Evolutionary conservation across 2,888 invertebrate species (phyloP), one percentile per base, ranked within the genome.

Genomic region (Aricia artaxerxes): DNA sequence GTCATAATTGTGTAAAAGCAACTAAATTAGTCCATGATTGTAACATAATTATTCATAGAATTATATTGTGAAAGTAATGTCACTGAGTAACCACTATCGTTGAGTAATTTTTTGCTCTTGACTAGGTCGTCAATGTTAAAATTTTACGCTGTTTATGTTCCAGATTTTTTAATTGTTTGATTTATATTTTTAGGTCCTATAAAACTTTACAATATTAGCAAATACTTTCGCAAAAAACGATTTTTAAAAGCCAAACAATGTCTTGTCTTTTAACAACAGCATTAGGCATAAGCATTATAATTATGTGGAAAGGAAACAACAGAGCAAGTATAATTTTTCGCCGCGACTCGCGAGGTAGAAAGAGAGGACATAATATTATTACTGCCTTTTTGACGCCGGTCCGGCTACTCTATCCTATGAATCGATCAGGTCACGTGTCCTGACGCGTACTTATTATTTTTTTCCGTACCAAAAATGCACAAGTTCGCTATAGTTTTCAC

Each of bases 1-100:
- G 31, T 76, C 31, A 76, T 75, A 75, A 75, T 53, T 53, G 57
- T 76, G 76, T 76, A 76, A 76, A 76, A 76, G 76, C 53, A 53
- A 76, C 49, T 13, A 75, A 49, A 75, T 75, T 44, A 49, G 73
- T 24, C 40, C 73, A 44, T 73, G 40, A 73, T 73, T 44, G 24
- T 73, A 73, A 73, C 24, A 73, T 44, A 73, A 44, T 73, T 44
- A 73, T 44, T 73, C 40, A 73, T 73, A 73, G 40, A 44, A 44
- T 44, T 73, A 73, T 44, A 44, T 73, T 44, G 73, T 73, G 73
- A 73, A 73, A 73, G 73, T 73, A 44, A 73, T 73, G 73, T 73
- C 44, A 24, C 73, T 44, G 44, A 73, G 40, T 73, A 44, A 73
- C n/a, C 69, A 35, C 16, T 35, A 13, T 1, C 35, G 69, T 69